A percentile compares a stretch with the other conserved stretches of the same genome.
Conservation (phyloP, 1,140 invertebrate genomes). For the Euglossa dilemma region DNA sequence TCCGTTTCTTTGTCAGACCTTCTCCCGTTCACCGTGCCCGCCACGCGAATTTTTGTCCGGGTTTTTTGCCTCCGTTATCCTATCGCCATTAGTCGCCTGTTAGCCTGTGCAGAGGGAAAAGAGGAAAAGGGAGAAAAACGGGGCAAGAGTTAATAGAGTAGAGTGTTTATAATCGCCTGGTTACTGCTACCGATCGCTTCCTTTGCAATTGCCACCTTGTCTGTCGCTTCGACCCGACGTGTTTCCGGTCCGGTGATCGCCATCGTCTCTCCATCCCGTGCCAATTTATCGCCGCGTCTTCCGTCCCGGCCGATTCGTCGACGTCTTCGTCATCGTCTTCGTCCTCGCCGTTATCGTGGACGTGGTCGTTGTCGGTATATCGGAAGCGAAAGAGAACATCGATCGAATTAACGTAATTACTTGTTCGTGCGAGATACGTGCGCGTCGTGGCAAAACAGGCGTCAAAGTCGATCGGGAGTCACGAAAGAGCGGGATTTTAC, state of each 20-base stretch:
- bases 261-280: constrained; percentile 28
- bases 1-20: constrained; percentile 47
- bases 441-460: constrained; percentile 15
- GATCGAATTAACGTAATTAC: constrained; percentile 54
- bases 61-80: constrained; percentile 35
- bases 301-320: not conserved
- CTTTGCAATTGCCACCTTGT: constrained; percentile 5
- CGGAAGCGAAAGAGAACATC: constrained; percentile 37
- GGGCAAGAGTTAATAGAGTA: constrained; percentile 20
- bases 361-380: not conserved
- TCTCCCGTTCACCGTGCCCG: constrained; percentile 27
- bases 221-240: not conserved
- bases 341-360: not conserved
- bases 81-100: constrained; percentile 35
- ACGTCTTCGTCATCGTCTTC: not conserved
- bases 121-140: too few relatives aligned
- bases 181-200: not conserved
- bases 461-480: constrained; percentile 34
- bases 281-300: not conserved
- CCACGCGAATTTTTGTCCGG: constrained; percentile 23
- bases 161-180: constrained; percentile 37
- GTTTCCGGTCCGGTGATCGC: constrained; percentile 11
- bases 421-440: constrained; percentile 42
- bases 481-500: constrained; percentile 35
- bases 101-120: not conserved